Evolutionary conservation across 2,797 vertebrate species (phyloP).

Genomic region (Dallia pectoralis): DNA sequence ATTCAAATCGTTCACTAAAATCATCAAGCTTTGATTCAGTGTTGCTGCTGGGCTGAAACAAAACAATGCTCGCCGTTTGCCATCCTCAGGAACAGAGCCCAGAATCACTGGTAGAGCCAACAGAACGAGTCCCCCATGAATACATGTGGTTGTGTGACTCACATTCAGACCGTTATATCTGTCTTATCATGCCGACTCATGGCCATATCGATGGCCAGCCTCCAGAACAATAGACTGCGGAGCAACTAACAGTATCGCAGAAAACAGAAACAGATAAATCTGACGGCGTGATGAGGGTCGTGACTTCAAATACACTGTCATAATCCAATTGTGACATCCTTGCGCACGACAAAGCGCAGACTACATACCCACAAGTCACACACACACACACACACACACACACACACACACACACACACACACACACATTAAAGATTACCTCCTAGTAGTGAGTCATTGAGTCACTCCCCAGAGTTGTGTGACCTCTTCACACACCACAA

Average conservation of each 20-base stretch:
- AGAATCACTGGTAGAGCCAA: neutral
- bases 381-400: neutral
- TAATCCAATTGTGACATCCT: neutral
- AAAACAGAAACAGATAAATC: neutral
- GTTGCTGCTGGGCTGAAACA: neutral
- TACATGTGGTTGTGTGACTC: neutral
- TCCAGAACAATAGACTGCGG: neutral
- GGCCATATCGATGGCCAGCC: neutral
- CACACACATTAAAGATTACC: neutral
- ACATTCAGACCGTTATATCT: neutral
- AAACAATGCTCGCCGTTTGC: neutral
- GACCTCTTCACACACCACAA: neutral
- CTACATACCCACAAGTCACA: neutral
- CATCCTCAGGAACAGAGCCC: neutral
- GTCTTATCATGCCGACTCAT: neutral
- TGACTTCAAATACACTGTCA: neutral
- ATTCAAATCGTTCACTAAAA: neutral
- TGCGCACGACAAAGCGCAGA: neutral
- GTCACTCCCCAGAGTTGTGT: too few species aligned
- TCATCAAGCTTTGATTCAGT: neutral
- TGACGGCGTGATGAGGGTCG: neutral
- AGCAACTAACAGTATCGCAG: neutral
- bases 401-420: conserved; percentile 8
- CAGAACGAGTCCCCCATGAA: neutral
- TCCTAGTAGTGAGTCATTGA: neutral